Percentiles rank a stretch among this genome's conserved stretches.
Conservation (phyloP, 2,113 vertebrate species). For the Poeciliopsis turrubarensis region DNA sequence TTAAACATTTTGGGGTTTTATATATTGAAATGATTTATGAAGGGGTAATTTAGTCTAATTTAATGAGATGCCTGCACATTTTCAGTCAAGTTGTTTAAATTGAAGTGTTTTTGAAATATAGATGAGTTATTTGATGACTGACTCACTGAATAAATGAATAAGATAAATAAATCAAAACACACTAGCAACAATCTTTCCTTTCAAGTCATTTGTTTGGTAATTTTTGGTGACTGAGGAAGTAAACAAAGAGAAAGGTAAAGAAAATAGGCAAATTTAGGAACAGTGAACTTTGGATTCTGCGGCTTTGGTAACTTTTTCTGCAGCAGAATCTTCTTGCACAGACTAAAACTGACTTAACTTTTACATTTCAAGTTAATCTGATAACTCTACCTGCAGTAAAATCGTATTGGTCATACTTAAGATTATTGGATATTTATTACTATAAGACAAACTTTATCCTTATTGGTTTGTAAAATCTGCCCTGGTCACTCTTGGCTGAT, state of each 20-base stretch:
- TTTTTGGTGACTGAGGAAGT: no score
- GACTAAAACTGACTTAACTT: neutral
- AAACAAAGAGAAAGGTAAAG: neutral
- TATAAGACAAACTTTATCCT: neutral
- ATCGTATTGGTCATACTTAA: neutral
- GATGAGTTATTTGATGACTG: no score
- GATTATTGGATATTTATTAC: neutral
- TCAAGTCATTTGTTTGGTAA: no score
- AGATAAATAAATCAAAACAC: no score
- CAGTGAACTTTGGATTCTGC: neutral
- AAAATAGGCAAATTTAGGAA: neutral
- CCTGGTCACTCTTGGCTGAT: neutral
- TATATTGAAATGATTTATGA: no score
- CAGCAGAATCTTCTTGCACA: neutral
- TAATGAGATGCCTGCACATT: neutral
- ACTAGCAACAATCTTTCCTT: no score
- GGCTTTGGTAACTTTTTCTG: neutral
- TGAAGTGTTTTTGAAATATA: neutral
- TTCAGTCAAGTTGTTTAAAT: neutral
- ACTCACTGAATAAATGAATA: no score
- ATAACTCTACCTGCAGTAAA: neutral
- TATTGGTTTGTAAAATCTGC: neutral
- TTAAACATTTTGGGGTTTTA: no score
- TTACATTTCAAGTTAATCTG: neutral
- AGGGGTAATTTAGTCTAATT: neutral